phyloP scores from a whole-genome alignment of 2,888 invertebrate species.

The Atherix ibis region DNA sequence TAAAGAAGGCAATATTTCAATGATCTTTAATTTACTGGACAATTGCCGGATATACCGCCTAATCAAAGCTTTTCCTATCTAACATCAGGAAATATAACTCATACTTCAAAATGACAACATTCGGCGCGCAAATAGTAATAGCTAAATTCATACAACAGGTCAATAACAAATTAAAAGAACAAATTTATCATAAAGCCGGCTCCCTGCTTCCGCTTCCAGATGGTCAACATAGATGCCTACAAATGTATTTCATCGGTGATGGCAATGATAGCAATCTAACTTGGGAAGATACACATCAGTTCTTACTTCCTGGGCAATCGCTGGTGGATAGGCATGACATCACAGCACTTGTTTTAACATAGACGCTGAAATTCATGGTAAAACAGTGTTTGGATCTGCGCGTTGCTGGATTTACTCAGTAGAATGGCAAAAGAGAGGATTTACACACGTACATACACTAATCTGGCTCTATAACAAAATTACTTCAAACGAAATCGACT shows the following conservation, averaged over 20 bases:
- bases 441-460: too few relatives aligned
- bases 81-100: slow-evolving; percentile 16
- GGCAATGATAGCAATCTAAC: too few relatives aligned
- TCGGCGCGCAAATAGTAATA: slow-evolving; percentile 12
- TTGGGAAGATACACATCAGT: too few relatives aligned
- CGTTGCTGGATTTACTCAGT: too few relatives aligned
- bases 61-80: slow-evolving; percentile 16
- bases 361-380: too few relatives aligned
- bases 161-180: slow-evolving; percentile 8
- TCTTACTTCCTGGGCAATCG: too few relatives aligned
- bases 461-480: slow-evolving; percentile 14
- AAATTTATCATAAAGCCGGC: not conserved
- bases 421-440: too few relatives aligned
- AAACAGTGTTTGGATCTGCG: too few relatives aligned
- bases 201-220: slow-evolving; percentile 11
- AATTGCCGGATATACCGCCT: too few relatives aligned
- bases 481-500: slow-evolving; percentile 13
- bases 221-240: slow-evolving; percentile 12
- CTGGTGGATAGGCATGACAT: too few relatives aligned
- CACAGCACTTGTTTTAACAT: slow-evolving; percentile 13
- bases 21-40: too few relatives aligned
- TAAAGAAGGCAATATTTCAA: too few relatives aligned
- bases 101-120: slow-evolving; percentile 15
- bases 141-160: slow-evolving; percentile 10
- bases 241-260: slow-evolving; percentile 18